These are phyloP conservation scores for Rhopilema esculentum DNA, from an alignment of 30 jellyfish, hydroid and myxozoan species.

Conservation along the genomic window DNA sequence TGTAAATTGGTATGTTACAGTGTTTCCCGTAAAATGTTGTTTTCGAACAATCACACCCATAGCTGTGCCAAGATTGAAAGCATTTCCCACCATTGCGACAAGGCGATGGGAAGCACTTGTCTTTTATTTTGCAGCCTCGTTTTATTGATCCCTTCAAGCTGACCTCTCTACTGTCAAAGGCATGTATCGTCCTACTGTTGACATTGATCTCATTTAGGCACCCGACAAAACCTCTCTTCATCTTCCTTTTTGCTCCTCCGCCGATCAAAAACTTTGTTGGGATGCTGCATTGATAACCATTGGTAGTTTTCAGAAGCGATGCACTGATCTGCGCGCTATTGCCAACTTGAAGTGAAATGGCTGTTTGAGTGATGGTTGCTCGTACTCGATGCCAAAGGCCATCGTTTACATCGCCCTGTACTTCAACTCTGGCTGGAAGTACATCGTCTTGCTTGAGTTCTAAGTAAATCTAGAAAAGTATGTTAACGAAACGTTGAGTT, in stretches of 20 bases:
- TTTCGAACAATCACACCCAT: constrained; percentile 81
- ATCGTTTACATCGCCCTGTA: constrained; percentile 30
- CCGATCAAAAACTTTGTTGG: constrained; percentile 67
- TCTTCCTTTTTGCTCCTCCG: constrained; percentile 72
- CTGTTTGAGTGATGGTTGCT: constrained; percentile 44
- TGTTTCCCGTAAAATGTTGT: constrained; percentile 81
- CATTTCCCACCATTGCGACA: constrained; percentile 86
- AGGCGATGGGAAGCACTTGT: constrained; percentile 89
- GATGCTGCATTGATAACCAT: constrained; percentile 59
- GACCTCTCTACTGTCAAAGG: constrained; percentile 37
- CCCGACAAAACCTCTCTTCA: constrained; percentile 81
- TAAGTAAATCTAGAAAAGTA: constrained; percentile 40
- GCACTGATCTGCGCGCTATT: constrained; percentile 64
- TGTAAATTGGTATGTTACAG: constrained; percentile 76
- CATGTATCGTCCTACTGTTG: constrained; percentile 38
- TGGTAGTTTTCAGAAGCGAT: constrained; percentile 45
- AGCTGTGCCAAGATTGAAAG: constrained; percentile 75
- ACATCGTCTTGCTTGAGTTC: constrained; percentile 66
- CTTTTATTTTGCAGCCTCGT: constrained; percentile 65
- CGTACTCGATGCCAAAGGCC: constrained; percentile 66
- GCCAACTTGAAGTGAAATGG: constrained; percentile 50
- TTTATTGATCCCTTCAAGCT: constrained; percentile 23
- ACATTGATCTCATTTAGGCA: constrained; percentile 59
- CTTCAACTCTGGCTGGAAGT: constrained; percentile 54
- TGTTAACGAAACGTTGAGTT: too few species aligned